Evolutionary conservation across 2,797 vertebrate species (phyloP), one percentile per base, ranked within the genome.

Genomic region (Spea hammondii): DNA sequence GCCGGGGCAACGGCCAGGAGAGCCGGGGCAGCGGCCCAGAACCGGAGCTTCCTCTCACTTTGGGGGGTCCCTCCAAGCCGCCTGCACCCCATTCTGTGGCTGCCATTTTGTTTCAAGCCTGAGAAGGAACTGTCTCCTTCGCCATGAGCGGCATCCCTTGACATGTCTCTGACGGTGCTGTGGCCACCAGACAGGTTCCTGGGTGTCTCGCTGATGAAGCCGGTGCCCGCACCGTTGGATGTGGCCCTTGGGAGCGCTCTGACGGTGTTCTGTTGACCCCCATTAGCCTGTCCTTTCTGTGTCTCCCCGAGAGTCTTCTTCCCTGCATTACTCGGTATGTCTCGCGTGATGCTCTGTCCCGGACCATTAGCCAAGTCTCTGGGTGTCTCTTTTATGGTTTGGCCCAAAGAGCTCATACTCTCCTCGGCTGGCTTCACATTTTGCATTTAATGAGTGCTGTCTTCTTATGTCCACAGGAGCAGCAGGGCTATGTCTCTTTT

Each of bases 1-100:
- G 90, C 85, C 83, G 95, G 86, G 54, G 77, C 83, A 62, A 82
- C 77, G 11, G 65, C 9, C 79, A 94, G 88, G 32, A 89, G 86
- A 62, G 90, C 85, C 83, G 95, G 86, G 54, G 77, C 83, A 62
- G 80, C 77, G 11, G 65, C 9, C 79, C 74, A 76, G 49, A 32
- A 5, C 8, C 64, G 79, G 66, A 80, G 84, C 70, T 84, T 79
- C 50, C 32, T 69, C 70, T 87, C 83, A 74, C 85, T 59, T 47
- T 51, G 44, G 4, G 47, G 12, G 50, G 46, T 1, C 5, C 47
- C 54, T 60, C 51, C 48, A 8, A 7, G 48, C 54, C 64, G 64
- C 8, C 53, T 60, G 47, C 44, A n/a, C 8, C 3, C 8, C 5
- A 6, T 32, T 54, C 64, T 76, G 9, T 72, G 44, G 8, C 13